A percentile compares a stretch with the other conserved stretches of the same genome.
Conservation (phyloP, 2,888 invertebrate genomes). For the Epicampocera succincta region DNA sequence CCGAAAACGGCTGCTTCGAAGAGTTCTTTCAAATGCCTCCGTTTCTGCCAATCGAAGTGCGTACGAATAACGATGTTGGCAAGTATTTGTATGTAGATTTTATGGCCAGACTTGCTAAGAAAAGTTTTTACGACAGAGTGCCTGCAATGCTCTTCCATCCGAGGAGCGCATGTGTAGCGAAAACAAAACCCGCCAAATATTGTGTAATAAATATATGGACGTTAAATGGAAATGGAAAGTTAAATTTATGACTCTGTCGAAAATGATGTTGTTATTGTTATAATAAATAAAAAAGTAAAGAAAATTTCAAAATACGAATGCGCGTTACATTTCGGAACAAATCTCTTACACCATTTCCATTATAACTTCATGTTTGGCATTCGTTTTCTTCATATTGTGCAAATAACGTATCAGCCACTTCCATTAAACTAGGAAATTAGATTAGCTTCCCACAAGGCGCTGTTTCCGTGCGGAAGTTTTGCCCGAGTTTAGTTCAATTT, state of each 20-base stretch:
- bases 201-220: constrained; percentile 62
- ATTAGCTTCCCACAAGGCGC: too few relatives aligned
- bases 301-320: constrained; percentile 26
- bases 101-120: too few relatives aligned
- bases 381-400: too few relatives aligned
- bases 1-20: too few relatives aligned
- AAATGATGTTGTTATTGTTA: constrained; percentile 64
- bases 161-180: neutral
- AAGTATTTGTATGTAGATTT: too few relatives aligned
- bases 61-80: neutral
- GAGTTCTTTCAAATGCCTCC: neutral
- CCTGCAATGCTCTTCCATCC: neutral
- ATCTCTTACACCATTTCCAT: constrained; percentile 29
- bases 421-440: too few relatives aligned
- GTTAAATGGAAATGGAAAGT: constrained; percentile 70
- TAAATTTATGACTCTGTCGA: constrained; percentile 69
- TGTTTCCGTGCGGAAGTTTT: too few relatives aligned
- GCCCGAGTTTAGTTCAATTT: too few relatives aligned
- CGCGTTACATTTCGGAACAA: constrained; percentile 21
- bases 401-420: too few relatives aligned
- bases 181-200: constrained; percentile 56
- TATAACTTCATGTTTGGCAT: neutral
- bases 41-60: neutral
- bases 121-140: neutral
- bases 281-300: constrained; percentile 18